Evolutionary conservation across 2,797 vertebrate genomes (phyloP), one percentile per base, ranked within the genome.

Genomic region (Clarias fuscus): DNA sequence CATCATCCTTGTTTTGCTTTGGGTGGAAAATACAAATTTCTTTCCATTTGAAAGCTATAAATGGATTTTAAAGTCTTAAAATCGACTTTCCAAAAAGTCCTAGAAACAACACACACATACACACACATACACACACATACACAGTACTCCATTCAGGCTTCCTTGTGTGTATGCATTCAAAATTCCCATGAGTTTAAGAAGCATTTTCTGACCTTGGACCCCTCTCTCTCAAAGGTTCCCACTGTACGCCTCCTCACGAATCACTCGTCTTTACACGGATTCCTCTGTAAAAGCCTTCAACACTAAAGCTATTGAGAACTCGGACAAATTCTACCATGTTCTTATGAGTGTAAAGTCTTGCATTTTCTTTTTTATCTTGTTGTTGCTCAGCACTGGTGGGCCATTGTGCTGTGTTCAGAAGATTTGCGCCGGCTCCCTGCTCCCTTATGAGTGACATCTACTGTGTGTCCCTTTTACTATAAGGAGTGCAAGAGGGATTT

Each of bases 181-280:
- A 62, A 79, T 79, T n/a, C 30, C 76, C 8, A 14, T 79, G 5
- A 79, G 75, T 20, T 58, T 77, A 8, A 77, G 33, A 80, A n/a
- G 15, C 62, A 53, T 81, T 81, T 81, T 79, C 78, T 83, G 80
- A 86, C 64, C 81, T 22, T 67, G 83, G 80, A 37, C 48, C 72
- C 48, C 72, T 15, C 53, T 70, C n/a, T 61, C 53, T 86, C 48
- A 83, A 86, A 83, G 72, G 17, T 64, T 18, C 33, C 70, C 13
- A 48, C 27, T 86, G 33, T 83, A 61, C 48, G 0, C 70, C 71
- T 48, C 40, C 33, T 48, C 62, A 30, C 30, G 3, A 15, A 65
- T 22, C 48, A 4, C 15, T 24, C 61, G 58, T 24, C 3, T 27
- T 27, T 27, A 43, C 13, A 20, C 10, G 27, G 6, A 27, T 82